These are phyloP conservation scores for Poeciliopsis turneri DNA, from an alignment of 2,797 vertebrate species.

Conservation along the genomic window DNA sequence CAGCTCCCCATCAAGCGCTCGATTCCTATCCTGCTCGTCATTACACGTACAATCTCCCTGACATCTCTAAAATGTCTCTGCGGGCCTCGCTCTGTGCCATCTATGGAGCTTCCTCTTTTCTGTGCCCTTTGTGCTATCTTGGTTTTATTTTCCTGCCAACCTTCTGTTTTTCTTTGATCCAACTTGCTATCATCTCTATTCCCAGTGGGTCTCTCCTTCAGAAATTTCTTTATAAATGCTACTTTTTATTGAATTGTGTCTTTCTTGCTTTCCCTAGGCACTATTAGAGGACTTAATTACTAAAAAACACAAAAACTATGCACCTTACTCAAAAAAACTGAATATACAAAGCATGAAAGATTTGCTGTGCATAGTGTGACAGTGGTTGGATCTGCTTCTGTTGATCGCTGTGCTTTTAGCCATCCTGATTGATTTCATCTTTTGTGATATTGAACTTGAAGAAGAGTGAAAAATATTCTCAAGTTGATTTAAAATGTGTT, in stretches of 20 bases:
- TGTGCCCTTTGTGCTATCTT: conserved; percentile 44
- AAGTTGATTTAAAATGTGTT: conserved; percentile 31
- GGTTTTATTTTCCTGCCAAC: conserved; percentile 10
- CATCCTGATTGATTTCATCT: conserved; percentile 24
- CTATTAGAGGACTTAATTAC: conserved; percentile 14
- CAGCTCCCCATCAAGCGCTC: conserved; percentile 66
- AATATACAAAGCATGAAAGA: conserved; percentile 6
- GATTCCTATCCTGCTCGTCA: conserved; percentile 68
- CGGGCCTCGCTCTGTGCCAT: conserved; percentile 52
- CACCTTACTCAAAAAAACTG: neutral
- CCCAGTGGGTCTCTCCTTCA: conserved; percentile 27
- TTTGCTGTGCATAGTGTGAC: neutral
- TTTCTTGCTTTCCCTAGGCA: conserved; percentile 32
- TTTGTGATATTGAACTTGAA: conserved; percentile 18
- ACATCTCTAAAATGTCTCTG: conserved; percentile 70
- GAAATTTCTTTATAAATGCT: conserved; percentile 22
- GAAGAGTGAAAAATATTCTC: conserved; percentile 7
- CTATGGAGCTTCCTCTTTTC: conserved; percentile 51
- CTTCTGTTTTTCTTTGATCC: conserved; percentile 41
- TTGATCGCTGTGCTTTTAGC: neutral
- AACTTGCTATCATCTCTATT: conserved; percentile 39
- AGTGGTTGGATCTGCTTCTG: conserved; percentile 4
- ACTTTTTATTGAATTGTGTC: conserved; percentile 22
- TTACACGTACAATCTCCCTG: conserved; percentile 65
- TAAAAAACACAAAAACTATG: conserved; percentile 3